Evolutionary conservation across 2,113 vertebrate genomes (phyloP), one percentile per base, ranked within the genome.

Genomic region (Salvelinus sp.): DNA sequence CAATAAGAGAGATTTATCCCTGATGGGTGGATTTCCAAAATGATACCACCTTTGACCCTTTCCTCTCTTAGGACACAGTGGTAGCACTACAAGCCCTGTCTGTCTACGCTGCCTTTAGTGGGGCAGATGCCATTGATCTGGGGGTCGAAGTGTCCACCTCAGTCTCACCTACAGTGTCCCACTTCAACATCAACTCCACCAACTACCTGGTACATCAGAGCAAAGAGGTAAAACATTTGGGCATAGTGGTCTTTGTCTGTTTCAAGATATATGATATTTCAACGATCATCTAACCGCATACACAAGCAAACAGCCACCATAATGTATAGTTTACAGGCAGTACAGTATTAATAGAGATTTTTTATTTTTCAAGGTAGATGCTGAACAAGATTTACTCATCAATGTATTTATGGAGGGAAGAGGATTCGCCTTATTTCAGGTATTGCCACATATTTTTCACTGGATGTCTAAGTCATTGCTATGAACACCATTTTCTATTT

Each of bases 341-440:
- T 54, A 54, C 38, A 44, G 3, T 54, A 54, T 5, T 54, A 54
- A 54, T 9, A 18, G 13, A 18, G 38, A 10, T 44, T 10, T 44
- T 44, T 9, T 44, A 44, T 79, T 7, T 77, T 80, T 91, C 67
- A 73, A 98, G 96, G 92, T 97, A 82, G 62, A 79, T 12, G 85
- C 85, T 54, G 54, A 76, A 23, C 85, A 93, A 23, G 89, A 91
- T 62, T 62, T 90, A 69, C 14, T 33, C 50, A 18, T 97, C 72
- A 88, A 92, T 33, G 83, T 97, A 70, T 74, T 88, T 60, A 10
- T 44, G 0, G 83, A 85, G 60, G 96, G 96, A 79, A 88, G 74
- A 87, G 96, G 96, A 84, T 95, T 97, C 88, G 94, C 93, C 72
- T 77, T 95, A 72, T 93, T 96, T 83, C 96, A 97, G 96, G 96